phyloP scores from a whole-genome alignment of 2,888 invertebrate species.

The Drosophila diplacantha region DNA sequence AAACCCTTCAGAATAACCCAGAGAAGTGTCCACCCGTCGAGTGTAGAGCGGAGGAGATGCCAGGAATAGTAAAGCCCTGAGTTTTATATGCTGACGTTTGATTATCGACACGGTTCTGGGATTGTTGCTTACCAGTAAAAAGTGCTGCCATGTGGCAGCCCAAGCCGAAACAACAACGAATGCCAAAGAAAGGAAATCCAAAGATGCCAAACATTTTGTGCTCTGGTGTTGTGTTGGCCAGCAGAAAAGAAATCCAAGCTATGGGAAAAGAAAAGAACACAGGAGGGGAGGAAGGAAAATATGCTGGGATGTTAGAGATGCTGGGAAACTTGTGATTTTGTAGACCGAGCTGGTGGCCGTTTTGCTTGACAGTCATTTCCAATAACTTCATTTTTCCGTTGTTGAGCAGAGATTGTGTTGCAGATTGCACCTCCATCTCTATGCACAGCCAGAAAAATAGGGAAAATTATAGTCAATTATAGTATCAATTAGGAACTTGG shows the following conservation, averaged over 20 bases:
- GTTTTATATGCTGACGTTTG: slow-evolving; percentile 70
- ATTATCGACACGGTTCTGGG: slow-evolving; percentile 65
- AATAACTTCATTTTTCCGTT: slow-evolving; percentile 70
- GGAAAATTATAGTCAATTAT: too few species aligned
- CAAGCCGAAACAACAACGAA: slow-evolving; percentile 30
- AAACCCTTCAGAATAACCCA: slow-evolving; percentile 18
- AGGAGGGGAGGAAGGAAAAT: slow-evolving; percentile 48
- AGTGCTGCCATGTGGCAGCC: slow-evolving; percentile 39
- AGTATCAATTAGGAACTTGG: not conserved
- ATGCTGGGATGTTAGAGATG: slow-evolving; percentile 31
- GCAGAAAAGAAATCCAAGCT: slow-evolving; percentile 15
- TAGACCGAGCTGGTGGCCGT: slow-evolving; percentile 50
- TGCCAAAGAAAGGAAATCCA: slow-evolving; percentile 42
- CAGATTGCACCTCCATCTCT: slow-evolving; percentile 59
- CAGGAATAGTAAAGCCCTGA: slow-evolving; percentile 55
- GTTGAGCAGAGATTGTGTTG: slow-evolving; percentile 72
- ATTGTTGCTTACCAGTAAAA: slow-evolving; percentile 39
- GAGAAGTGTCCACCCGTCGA: slow-evolving; percentile 31
- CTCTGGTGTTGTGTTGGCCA: slow-evolving; percentile 29
- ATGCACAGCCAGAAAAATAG: slow-evolving; percentile 27
- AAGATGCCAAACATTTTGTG: slow-evolving; percentile 69
- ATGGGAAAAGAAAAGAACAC: slow-evolving; percentile 25
- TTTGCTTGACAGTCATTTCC: slow-evolving; percentile 67
- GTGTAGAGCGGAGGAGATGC: slow-evolving; percentile 33
- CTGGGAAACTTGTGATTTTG: slow-evolving; percentile 33